These are phyloP conservation scores for Catharus ustulatus DNA, from an alignment of 2,797 vertebrate genomes.

Conservation along the genomic window DNA sequence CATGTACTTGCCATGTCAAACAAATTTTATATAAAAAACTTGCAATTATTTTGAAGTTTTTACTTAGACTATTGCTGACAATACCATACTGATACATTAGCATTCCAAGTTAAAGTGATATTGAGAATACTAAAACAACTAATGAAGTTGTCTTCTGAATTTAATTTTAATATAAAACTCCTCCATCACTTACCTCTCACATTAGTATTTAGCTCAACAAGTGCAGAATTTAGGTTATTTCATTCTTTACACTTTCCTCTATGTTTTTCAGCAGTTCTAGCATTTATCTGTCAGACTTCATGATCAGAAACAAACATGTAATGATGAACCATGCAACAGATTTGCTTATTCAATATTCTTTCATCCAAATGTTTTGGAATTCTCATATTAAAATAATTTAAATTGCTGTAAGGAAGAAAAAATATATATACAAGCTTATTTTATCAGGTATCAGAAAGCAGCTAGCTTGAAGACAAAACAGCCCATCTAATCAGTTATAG, in stretches of 20 bases:
- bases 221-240: not conserved
- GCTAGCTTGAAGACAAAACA: not conserved
- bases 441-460: not conserved
- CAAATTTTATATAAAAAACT: not conserved
- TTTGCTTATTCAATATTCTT: not conserved
- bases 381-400: not conserved
- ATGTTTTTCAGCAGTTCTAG: not conserved
- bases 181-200: not conserved
- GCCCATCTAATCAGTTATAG: not conserved
- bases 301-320: not conserved
- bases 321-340: not conserved
- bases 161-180: not conserved
- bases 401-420: not conserved
- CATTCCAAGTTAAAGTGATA: not conserved
- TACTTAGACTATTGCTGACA: not conserved
- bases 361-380: not conserved
- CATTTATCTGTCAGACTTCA: not conserved
- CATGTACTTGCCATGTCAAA: not conserved
- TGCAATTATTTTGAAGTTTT: not conserved
- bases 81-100: not conserved
- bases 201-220: not conserved
- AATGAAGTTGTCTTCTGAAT: not conserved
- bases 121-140: not conserved
- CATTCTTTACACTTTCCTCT: not conserved
- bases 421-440: not conserved